Base-by-base conservation (phyloP, 1,140 invertebrate species). In the Euura lappo region DNA sequence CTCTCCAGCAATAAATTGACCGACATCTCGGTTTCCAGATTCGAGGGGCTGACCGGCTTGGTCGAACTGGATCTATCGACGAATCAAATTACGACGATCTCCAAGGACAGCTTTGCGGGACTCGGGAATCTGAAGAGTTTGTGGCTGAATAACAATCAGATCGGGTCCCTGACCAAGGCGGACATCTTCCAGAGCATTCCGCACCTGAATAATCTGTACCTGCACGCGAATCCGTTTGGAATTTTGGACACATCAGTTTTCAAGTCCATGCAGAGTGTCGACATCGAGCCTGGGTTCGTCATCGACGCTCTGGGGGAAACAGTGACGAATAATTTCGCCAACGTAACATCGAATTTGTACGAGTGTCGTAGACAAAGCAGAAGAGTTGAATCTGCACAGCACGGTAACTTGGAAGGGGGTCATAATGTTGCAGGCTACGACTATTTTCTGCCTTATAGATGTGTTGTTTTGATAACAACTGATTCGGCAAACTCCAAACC, bases 111-210 rank as follows among this genome's bases (percentile, higher is more conserved):
- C 4, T 68, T 68, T 28, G 10, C 8, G 4, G 66, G 66, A 42
- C 8, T 68, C 8, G 42, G 7, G 44, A 42, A 28, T 8, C 42
- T 68, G 44, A 44, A 8, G 44, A 10, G 42, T 28, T 44, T 68
- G 66, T 68, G 66, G 66, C 66, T 68, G 8, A 68, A 68, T 8
- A 8, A 44, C 13, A 68, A 68, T 11, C 66, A 68, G 42, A 42
- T 68, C 10, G 8, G 3, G 44, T 8, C 28, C 42, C 44, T 68
- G 8, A 42, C 8, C 13, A 8, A 8, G 11, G 0, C 8, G 4
- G 42, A 68, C 28, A 11, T 11, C 42, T 68, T 68, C 44, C 3
- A 68, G 8, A 8, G 66, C 8, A 4, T 68, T n/a, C 11, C 28
- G 28, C 11, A 68, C 13, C 66, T 68, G 66, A 68, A 68, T 2